Conservation (phyloP, 2,113 vertebrate genomes). For the Turdus rufiventris region DNA sequence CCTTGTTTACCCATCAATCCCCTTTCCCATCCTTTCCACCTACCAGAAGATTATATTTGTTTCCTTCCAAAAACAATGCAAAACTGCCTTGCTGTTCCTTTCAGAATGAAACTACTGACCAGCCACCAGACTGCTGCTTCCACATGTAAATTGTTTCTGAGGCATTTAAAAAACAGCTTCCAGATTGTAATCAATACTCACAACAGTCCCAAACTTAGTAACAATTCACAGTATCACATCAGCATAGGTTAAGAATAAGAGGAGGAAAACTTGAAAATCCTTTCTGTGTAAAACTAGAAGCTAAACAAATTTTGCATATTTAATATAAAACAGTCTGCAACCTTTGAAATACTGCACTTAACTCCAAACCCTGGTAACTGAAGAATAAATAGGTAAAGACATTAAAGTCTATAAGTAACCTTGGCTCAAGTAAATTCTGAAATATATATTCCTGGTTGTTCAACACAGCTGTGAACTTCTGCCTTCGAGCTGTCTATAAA, state of each 20-base stretch:
- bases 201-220: neutral
- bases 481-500: neutral
- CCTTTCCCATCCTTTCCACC: neutral
- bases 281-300: neutral
- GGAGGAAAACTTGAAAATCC: neutral
- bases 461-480: neutral
- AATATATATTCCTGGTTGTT: neutral
- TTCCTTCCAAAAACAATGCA: neutral
- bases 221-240: neutral
- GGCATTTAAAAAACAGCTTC: neutral
- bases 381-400: neutral
- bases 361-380: neutral
- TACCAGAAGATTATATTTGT: neutral
- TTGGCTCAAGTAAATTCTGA: neutral
- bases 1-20: neutral
- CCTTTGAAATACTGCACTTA: neutral
- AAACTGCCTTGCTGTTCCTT: neutral
- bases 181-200: neutral
- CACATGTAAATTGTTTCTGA: neutral
- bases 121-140: neutral
- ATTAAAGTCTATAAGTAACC: neutral
- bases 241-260: neutral
- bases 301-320: neutral
- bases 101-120: neutral
- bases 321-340: neutral